These are phyloP conservation scores for Bombyx mandarina DNA, from an alignment of 1,140 invertebrate genomes.

Conservation along the genomic window DNA sequence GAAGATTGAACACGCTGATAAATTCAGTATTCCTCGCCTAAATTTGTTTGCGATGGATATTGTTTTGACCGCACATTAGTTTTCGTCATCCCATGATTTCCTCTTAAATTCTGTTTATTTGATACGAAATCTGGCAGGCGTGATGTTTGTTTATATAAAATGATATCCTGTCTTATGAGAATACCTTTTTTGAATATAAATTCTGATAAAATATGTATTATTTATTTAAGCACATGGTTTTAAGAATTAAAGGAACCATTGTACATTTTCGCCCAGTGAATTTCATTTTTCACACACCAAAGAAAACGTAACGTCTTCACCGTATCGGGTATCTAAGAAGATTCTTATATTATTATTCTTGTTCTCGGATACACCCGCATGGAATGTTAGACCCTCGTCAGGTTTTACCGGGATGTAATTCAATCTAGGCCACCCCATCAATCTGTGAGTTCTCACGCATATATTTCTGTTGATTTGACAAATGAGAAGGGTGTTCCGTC, in stretches of 20 bases:
- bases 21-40: constrained; percentile 13
- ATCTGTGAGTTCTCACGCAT: constrained; percentile 66
- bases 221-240: too few species aligned
- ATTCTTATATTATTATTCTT: constrained; percentile 47
- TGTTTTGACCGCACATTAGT: constrained; percentile 18
- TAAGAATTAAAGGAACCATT: too few species aligned
- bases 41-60: constrained; percentile 19
- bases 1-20: constrained; percentile 21
- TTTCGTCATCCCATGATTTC: not conserved
- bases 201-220: too few species aligned
- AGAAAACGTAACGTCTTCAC: constrained; percentile 16
- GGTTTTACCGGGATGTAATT: constrained; percentile 60
- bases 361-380: constrained; percentile 42
- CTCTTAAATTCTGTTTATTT: too few species aligned
- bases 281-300: not conserved
- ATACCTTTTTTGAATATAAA: too few species aligned
- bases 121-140: too few species aligned
- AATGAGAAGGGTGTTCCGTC: constrained; percentile 63
- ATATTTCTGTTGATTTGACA: constrained; percentile 70
- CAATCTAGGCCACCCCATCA: constrained; percentile 65
- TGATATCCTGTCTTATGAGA: too few species aligned
- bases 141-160: too few species aligned
- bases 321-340: constrained; percentile 34
- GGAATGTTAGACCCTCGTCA: constrained; percentile 63
- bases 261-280: too few species aligned